A percentile compares a stretch with the other conserved stretches of the same genome.
These are phyloP conservation scores for Lithobius niger DNA, from an alignment of 1,140 invertebrate genomes.

Conservation along the genomic window DNA sequence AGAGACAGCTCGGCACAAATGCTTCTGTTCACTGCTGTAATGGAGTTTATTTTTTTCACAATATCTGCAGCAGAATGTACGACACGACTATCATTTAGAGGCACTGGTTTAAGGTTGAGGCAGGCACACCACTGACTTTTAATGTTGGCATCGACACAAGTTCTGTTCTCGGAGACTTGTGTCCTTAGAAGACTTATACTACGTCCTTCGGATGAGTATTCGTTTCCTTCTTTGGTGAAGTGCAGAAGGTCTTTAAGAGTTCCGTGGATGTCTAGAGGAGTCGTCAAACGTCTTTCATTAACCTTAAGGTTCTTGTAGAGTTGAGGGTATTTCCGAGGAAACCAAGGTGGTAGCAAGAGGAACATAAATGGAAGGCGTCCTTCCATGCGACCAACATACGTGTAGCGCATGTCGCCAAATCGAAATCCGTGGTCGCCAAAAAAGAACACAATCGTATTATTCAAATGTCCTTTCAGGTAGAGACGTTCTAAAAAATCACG, in stretches of 20 bases:
- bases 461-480: slow-evolving; percentile 18
- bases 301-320: slow-evolving; percentile 24
- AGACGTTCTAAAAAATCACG: slow-evolving; percentile 23
- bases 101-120: slow-evolving; percentile 16
- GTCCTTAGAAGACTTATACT: not conserved
- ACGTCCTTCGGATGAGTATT: not conserved
- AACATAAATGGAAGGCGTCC: slow-evolving; percentile 29
- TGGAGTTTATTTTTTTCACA: not conserved
- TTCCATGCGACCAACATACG: slow-evolving; percentile 29
- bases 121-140: slow-evolving; percentile 38
- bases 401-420: slow-evolving; percentile 26
- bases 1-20: not conserved
- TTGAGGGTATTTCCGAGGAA: slow-evolving; percentile 22
- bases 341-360: slow-evolving; percentile 25
- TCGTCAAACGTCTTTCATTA: slow-evolving; percentile 55
- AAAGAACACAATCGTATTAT: slow-evolving; percentile 26
- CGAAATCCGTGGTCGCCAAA: slow-evolving; percentile 31
- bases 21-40: not conserved
- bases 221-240: slow-evolving; percentile 24
- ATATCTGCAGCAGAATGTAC: not conserved
- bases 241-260: slow-evolving; percentile 50
- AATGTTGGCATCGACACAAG: slow-evolving; percentile 35
- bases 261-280: slow-evolving; percentile 65
- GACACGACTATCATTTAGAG: not conserved
- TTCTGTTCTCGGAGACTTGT: slow-evolving; percentile 21